Evolutionary conservation across 1,140 invertebrate species (phyloP).

Genomic region (Magallana angulata): DNA sequence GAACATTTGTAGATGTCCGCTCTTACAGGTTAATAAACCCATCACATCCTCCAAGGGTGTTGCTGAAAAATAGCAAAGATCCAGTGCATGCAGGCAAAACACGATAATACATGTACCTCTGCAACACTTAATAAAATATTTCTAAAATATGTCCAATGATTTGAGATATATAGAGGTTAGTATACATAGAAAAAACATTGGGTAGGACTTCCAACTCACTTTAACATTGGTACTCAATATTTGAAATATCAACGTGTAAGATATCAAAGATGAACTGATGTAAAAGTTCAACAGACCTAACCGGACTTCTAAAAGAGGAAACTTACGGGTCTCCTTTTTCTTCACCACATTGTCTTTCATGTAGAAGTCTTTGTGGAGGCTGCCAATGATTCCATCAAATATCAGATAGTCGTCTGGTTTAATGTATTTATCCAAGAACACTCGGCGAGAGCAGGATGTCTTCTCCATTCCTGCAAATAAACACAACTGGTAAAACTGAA

Average conservation of each 20-base stretch:
- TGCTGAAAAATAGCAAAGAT: constrained; percentile 37
- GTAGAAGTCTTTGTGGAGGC: constrained; percentile 53
- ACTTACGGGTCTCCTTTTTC: constrained; percentile 53
- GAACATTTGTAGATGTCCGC: constrained; percentile 58
- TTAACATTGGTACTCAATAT: too few relatives aligned
- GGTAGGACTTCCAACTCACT: too few relatives aligned
- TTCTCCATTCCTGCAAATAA: constrained; percentile 60
- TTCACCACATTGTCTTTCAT: constrained; percentile 50
- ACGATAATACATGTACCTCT: too few relatives aligned
- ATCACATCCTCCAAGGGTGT: constrained; percentile 45
- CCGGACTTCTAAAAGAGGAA: background rate
- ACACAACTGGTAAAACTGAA: background rate
- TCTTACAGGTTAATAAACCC: constrained; percentile 57
- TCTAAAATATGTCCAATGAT: too few relatives aligned
- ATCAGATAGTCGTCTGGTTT: constrained; percentile 51
- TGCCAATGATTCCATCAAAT: constrained; percentile 62
- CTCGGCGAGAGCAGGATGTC: constrained; percentile 56
- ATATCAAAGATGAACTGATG: too few relatives aligned
- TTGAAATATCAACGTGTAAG: too few relatives aligned
- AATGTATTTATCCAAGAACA: constrained; percentile 52
- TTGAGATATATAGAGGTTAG: too few relatives aligned
- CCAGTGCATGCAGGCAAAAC: too few relatives aligned
- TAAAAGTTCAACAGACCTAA: background rate
- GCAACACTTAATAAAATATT: too few relatives aligned
- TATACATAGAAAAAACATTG: too few relatives aligned